Evolutionary conservation across 35 echinoderm and acorn worm genomes (phyloP).

Genomic region (Apostichopus parvimensis): DNA sequence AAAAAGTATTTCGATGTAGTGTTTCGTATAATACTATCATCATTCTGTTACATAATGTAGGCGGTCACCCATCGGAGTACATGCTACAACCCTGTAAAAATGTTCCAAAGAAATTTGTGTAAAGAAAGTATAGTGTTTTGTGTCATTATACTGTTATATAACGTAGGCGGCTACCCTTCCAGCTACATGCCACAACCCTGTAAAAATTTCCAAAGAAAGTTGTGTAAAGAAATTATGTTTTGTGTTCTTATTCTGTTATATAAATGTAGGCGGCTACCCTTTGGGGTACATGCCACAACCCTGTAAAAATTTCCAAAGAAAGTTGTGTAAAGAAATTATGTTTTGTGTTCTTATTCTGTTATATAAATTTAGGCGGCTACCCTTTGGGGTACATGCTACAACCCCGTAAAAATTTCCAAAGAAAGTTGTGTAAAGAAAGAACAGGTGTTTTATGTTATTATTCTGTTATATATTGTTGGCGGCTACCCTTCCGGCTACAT

Average conservation of each 20-base stretch:
- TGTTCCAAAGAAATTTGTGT: constrained; percentile 5
- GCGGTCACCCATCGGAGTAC: constrained; percentile 8
- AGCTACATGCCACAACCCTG: constrained; percentile 25
- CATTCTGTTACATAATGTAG: too few species aligned
- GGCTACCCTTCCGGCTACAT: constrained; percentile 41
- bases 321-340: too few species aligned
- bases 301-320: constrained; percentile 42
- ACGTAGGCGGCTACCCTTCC: constrained; percentile 31
- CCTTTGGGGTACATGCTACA: constrained; percentile 7
- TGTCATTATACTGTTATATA: too few species aligned
- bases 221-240: too few species aligned
- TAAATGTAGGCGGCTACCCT: constrained; percentile 25
- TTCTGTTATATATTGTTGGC: background rate
- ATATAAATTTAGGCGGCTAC: constrained; percentile 6
- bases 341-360: too few species aligned
- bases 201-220: constrained; percentile 34
- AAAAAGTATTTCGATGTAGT: too few species aligned
- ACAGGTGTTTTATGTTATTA: too few species aligned
- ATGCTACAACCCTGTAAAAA: constrained; percentile 40
- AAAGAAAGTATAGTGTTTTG: too few species aligned
- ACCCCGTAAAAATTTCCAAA: constrained; percentile 56
- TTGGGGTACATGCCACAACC: constrained; percentile 25
- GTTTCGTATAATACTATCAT: too few species aligned
- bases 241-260: too few species aligned
- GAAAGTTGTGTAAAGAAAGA: too few species aligned